A percentile compares a stretch with the other conserved stretches of the same genome.
phyloP scores from a whole-genome alignment of 2,113 vertebrate species.

The Meleagris gallopavo region DNA sequence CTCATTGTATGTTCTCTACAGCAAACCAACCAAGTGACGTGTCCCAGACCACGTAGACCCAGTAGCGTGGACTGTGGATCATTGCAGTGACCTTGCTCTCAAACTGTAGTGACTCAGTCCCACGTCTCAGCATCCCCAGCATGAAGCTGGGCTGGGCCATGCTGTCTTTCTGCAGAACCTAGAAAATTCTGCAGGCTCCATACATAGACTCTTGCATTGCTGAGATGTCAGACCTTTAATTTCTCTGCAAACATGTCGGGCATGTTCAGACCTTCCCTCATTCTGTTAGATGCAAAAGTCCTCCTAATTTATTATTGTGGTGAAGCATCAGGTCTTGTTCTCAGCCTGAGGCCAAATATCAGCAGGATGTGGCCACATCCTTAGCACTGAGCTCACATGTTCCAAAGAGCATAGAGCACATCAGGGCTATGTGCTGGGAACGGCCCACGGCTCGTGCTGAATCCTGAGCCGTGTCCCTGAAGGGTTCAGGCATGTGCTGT shows the following conservation, averaged over 20 bases:
- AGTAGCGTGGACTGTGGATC: neutral
- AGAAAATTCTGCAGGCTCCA: neutral
- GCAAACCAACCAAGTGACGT: neutral
- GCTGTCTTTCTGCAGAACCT: neutral
- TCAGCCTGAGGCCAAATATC: neutral
- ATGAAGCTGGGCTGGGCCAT: neutral
- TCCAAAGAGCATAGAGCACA: neutral
- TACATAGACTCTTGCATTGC: rapidly evolving
- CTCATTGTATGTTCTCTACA: neutral
- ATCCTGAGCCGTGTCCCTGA: neutral
- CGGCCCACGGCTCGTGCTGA: neutral
- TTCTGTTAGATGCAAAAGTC: neutral
- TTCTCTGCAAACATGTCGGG: rapidly evolving
- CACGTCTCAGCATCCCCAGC: neutral
- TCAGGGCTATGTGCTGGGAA: neutral
- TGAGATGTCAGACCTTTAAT: neutral
- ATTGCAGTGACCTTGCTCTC: neutral
- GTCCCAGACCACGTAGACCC: neutral
- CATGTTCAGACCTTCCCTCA: neutral
- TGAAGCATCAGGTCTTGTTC: neutral
- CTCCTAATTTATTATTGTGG: neutral
- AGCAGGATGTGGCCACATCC: neutral
- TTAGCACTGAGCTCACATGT: neutral
- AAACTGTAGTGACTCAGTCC: neutral
- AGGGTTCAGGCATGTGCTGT: neutral